phyloP scores from a whole-genome alignment of 2,113 vertebrate species.

The Cacatua alba region DNA sequence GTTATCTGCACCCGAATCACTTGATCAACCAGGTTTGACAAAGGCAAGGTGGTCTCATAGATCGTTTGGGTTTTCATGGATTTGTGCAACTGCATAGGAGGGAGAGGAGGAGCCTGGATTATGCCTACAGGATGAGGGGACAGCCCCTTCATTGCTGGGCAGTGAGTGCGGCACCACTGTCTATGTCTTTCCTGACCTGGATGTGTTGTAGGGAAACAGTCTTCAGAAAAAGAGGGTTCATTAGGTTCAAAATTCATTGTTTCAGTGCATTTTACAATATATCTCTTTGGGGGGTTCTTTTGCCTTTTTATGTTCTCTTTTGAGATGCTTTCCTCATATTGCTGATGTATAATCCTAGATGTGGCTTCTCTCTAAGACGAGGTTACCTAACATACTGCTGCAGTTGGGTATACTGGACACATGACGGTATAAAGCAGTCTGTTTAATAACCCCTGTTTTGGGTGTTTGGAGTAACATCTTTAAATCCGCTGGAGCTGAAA shows the following conservation, averaged over 20 bases:
- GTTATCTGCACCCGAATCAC: background rate
- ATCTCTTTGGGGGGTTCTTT: background rate
- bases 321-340: background rate
- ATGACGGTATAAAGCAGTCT: background rate
- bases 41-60: background rate
- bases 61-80: background rate
- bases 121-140: background rate
- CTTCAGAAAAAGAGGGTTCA: background rate
- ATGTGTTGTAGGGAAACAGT: background rate
- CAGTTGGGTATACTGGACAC: background rate
- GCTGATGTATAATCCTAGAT: background rate
- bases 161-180: no score
- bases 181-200: accelerated
- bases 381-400: background rate
- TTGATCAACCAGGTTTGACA: background rate
- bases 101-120: background rate
- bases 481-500: background rate
- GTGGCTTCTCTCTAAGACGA: background rate
- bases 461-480: background rate
- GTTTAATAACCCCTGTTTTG: background rate
- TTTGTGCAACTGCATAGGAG: background rate
- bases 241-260: background rate
- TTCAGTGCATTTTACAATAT: background rate
- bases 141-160: background rate
- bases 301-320: background rate